phyloP scores from a whole-genome alignment of 2,888 invertebrate species.

The Bruchidius siliquastri region DNA sequence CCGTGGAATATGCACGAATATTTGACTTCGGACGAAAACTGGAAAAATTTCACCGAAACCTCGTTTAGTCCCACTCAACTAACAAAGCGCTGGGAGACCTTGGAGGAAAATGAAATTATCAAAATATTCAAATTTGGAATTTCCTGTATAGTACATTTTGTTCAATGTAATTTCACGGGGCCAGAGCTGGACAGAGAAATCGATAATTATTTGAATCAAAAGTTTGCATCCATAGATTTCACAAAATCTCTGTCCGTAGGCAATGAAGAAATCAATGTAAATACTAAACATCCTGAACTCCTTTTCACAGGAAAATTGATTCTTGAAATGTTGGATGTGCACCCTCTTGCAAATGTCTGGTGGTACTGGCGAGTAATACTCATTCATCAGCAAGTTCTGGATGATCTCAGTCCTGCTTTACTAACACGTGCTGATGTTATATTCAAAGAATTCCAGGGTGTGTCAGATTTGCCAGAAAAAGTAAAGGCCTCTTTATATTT shows the following conservation, averaged over 20 bases:
- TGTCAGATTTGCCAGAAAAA: slow-evolving; percentile 21
- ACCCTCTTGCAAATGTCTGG: slow-evolving; percentile 52
- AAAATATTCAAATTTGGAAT: slow-evolving; percentile 53
- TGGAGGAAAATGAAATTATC: slow-evolving; percentile 47
- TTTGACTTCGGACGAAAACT: slow-evolving; percentile 23
- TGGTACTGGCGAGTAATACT: slow-evolving; percentile 72
- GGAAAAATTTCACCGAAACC: slow-evolving; percentile 28
- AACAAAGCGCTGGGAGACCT: slow-evolving; percentile 24
- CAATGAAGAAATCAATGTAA: slow-evolving; percentile 65
- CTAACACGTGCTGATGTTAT: slow-evolving; percentile 54
- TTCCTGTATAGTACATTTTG: slow-evolving; percentile 65
- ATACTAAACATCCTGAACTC: slow-evolving; percentile 56
- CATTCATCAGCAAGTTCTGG: slow-evolving; percentile 71
- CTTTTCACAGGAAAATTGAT: slow-evolving; percentile 46
- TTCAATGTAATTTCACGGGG: slow-evolving; percentile 80
- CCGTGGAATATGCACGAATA: slow-evolving; percentile 6
- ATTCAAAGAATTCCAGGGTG: slow-evolving; percentile 37
- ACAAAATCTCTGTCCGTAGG: slow-evolving; percentile 50
- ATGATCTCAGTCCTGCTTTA: slow-evolving; percentile 68
- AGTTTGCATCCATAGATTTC: slow-evolving; percentile 48
- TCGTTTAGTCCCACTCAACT: slow-evolving; percentile 24
- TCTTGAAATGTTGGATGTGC: slow-evolving; percentile 39
- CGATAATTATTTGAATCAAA: slow-evolving; percentile 44
- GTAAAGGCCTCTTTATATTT: slow-evolving; percentile 48
- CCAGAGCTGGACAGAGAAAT: slow-evolving; percentile 52